Conservation (phyloP, 1,140 invertebrate species). For the Lasioglossum albipes region DNA sequence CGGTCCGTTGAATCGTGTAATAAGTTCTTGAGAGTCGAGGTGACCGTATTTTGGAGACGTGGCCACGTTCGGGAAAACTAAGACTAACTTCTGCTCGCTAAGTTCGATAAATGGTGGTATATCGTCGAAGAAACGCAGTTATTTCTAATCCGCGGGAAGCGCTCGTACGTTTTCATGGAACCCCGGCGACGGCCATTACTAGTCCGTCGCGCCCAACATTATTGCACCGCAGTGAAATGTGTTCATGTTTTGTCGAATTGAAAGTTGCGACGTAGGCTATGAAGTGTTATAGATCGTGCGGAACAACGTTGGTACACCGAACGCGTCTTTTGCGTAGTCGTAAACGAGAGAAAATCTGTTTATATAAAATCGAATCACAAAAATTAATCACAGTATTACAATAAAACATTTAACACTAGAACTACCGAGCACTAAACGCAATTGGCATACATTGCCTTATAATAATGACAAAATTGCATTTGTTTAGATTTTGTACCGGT, state of each 20-base stretch:
- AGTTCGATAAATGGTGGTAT: constrained; percentile 43
- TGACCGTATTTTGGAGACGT: neutral
- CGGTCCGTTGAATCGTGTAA: too few relatives aligned
- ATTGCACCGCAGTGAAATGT: constrained; percentile 59
- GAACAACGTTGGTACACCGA: neutral
- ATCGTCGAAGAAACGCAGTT: constrained; percentile 52
- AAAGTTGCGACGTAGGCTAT: neutral
- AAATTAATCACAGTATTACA: too few relatives aligned
- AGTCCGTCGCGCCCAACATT: constrained; percentile 41
- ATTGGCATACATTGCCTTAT: too few relatives aligned
- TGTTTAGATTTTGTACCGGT: too few relatives aligned
- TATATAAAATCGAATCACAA: constrained; percentile 43
- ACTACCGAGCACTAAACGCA: too few relatives aligned
- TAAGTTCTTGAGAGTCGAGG: neutral
- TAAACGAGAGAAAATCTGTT: constrained; percentile 23
- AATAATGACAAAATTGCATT: too few relatives aligned
- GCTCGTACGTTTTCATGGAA: constrained; percentile 64
- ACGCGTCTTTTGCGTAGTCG: too few relatives aligned
- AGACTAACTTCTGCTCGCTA: constrained; percentile 6
- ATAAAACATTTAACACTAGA: too few relatives aligned
- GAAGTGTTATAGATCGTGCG: neutral
- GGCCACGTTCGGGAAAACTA: constrained; percentile 34
- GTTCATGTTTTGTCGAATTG: constrained; percentile 22
- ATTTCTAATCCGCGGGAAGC: constrained; percentile 64
- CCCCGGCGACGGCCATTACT: constrained; percentile 42